These are phyloP conservation scores for Phragmatobia fuliginosa DNA, from an alignment of 2,888 invertebrate species.

Conservation along the genomic window DNA sequence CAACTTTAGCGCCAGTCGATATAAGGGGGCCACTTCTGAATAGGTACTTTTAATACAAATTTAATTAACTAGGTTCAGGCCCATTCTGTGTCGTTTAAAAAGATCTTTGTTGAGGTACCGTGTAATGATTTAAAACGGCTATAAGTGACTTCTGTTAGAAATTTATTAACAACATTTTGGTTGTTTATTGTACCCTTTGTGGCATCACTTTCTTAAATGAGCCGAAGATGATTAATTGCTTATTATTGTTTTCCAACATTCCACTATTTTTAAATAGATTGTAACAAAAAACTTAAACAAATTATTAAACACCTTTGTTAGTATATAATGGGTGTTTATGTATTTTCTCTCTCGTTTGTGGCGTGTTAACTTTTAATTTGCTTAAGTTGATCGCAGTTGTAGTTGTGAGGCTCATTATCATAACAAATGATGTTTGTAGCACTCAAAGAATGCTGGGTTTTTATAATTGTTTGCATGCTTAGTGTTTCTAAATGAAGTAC, in stretches of 20 bases:
- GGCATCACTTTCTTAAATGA: conserved; percentile 64
- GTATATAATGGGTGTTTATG: conserved; percentile 44
- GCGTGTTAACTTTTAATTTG: conserved; percentile 49
- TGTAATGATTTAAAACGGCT: conserved; percentile 83
- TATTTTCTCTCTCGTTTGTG: conserved; percentile 51
- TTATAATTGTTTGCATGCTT: conserved; percentile 8
- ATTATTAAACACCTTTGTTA: conserved; percentile 58
- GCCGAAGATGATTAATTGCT: conserved; percentile 73
- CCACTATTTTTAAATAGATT: conserved; percentile 47
- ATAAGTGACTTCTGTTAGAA: conserved; percentile 81
- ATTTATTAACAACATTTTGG: conserved; percentile 78
- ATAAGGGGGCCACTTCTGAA: conserved; percentile 79
- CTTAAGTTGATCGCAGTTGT: conserved; percentile 35
- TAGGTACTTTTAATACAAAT: conserved; percentile 76
- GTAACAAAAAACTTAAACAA: conserved; percentile 53
- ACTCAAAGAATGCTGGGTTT: conserved; percentile 15
- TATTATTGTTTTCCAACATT: conserved; percentile 60
- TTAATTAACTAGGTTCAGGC: conserved; percentile 81
- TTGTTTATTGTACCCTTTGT: conserved; percentile 72
- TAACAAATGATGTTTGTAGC: conserved; percentile 33
- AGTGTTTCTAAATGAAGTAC: conserved; percentile 2
- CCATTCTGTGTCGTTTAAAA: conserved; percentile 77
- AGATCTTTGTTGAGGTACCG: conserved; percentile 78
- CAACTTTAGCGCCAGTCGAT: conserved; percentile 82
- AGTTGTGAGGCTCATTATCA: conserved; percentile 36